A percentile compares a stretch with the other conserved stretches of the same genome.
phyloP scores from a whole-genome alignment of 1,140 invertebrate genomes.

The Bombus fervidus region DNA sequence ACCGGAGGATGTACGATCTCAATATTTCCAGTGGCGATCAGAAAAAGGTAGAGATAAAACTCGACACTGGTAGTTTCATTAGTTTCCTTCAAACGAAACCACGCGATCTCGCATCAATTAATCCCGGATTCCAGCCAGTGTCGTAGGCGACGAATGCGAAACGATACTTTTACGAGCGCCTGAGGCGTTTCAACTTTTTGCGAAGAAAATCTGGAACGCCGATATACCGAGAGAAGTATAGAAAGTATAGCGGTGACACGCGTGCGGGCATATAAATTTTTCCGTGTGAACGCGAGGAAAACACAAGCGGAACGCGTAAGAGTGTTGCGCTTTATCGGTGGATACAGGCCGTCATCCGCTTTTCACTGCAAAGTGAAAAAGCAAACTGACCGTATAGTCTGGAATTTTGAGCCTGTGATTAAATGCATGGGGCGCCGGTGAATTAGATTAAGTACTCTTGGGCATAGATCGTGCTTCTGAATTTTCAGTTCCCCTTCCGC shows the following conservation, averaged over 20 bases:
- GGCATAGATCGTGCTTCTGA: slow-evolving; percentile 50
- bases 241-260: neutral
- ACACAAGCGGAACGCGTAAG: neutral
- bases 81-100: neutral
- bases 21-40: neutral
- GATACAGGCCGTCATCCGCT: slow-evolving; percentile 24
- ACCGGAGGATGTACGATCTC: neutral
- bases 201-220: neutral
- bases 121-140: neutral
- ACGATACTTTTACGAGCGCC: neutral
- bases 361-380: slow-evolving; percentile 34
- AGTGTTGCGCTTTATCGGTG: slow-evolving; percentile 45
- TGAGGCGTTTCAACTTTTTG: neutral
- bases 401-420: slow-evolving; percentile 55
- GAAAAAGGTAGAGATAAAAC: neutral
- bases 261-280: slow-evolving; percentile 21
- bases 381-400: slow-evolving; percentile 23
- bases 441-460: slow-evolving; percentile 57
- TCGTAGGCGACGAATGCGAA: neutral
- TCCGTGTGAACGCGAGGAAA: neutral
- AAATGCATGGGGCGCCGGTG: slow-evolving; percentile 51
- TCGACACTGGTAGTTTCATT: neutral
- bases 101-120: neutral
- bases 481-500: slow-evolving; percentile 13
- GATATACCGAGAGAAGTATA: too few species aligned